Evolutionary conservation across 2,797 vertebrate genomes (phyloP), one percentile per base, ranked within the genome.

Genomic region (Dermochelys coriacea): DNA sequence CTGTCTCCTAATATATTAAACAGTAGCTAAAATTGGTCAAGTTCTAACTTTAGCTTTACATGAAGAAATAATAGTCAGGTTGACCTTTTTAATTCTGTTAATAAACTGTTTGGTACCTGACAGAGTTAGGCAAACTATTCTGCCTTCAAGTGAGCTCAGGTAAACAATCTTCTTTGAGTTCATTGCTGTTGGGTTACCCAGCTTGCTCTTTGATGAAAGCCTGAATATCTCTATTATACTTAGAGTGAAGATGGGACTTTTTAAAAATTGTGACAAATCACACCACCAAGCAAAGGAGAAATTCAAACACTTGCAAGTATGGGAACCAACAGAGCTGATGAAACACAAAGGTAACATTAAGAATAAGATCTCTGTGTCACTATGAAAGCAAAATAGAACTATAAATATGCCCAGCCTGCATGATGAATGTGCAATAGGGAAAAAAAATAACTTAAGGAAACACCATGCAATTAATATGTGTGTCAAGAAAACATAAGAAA

Each of bases 261-360:
- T 71, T 88, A 91, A 87, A 54, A 91, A 9, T 82, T 15, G 61
- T n/a, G 82, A 87, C 75, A 90, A 86, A 16, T 97, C 29, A 82
- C 16, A 23, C 2, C 45, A 1, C 2, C 50, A 34, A 80, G 12
- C 45, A 41, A 89, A 89, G 57, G 18, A 88, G n/a, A 93, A 93
- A 74, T 93, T 61, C 34, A 90, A 4, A 78, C 10, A 54, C n/a
- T 86, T 49, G 41, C 45, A 6, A 81, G 4, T 37, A 14, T 94
- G 86, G 57, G 10, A 88, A 61, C 23, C 57, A 88, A 71, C 74
- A 77, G 14, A 82, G n/a, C 18, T 47, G 27, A 68, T 84, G 81
- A 88, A 78, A 9, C 74, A 90, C 18, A 37, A 47, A 59, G n/a
- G 27, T 91, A 84, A 52, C 80, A 79, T 89, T 94, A 89, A 86